phyloP scores from a whole-genome alignment of 2,888 invertebrate genomes.

The Aquatica leii region DNA sequence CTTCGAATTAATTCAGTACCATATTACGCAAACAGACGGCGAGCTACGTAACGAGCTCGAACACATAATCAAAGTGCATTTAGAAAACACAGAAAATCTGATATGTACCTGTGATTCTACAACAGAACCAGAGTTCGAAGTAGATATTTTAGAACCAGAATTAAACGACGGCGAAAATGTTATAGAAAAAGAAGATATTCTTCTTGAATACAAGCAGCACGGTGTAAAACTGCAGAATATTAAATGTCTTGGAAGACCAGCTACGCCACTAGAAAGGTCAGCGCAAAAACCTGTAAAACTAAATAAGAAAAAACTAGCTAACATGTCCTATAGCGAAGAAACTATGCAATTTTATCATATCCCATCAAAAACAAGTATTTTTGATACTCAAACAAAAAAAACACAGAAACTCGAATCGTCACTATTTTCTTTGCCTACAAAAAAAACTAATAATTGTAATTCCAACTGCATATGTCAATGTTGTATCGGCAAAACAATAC shows the following conservation, averaged over 20 bases:
- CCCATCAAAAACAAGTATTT: conserved; percentile 34
- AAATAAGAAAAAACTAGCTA: not conserved
- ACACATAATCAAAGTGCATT: conserved; percentile 41
- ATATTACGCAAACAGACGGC: conserved; percentile 37
- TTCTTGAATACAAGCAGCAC: not conserved
- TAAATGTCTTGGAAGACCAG: conserved; percentile 7
- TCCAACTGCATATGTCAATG: no score
- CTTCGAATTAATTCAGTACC: conserved; percentile 32
- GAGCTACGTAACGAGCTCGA: conserved; percentile 41
- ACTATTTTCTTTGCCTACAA: conserved; percentile 13
- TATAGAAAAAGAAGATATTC: conserved; percentile 4
- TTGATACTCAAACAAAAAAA: conserved; percentile 26
- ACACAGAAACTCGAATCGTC: conserved; percentile 14
- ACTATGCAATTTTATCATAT: conserved; percentile 35
- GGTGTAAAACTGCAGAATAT: not conserved
- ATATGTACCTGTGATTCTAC: conserved; percentile 37
- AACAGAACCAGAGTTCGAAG: conserved; percentile 40
- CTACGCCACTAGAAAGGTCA: not conserved
- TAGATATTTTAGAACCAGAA: conserved; percentile 45
- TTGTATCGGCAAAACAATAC: no score
- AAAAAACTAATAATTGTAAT: no score
- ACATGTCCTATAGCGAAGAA: conserved; percentile 34
- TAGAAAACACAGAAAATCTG: conserved; percentile 16
- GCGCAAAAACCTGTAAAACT: not conserved
- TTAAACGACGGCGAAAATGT: conserved; percentile 37